phyloP scores from a whole-genome alignment of 1,140 invertebrate genomes.

The Pogonomyrmex barbatus region DNA sequence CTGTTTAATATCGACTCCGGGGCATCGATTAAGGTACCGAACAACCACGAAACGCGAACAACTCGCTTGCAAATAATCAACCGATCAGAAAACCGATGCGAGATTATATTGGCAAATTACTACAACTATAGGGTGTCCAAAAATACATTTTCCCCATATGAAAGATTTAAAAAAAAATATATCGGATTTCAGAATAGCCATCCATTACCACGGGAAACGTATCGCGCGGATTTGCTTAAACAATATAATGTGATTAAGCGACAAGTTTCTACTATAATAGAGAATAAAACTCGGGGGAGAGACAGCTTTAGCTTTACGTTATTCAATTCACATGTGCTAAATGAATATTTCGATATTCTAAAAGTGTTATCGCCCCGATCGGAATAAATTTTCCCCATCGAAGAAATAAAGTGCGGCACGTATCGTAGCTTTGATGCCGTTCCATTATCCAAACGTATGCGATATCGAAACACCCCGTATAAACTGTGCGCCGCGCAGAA shows the following conservation, averaged over 20 bases:
- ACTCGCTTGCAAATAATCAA: constrained; percentile 57
- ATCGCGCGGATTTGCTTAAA: not conserved
- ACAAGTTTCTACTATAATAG: not conserved
- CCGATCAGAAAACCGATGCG: constrained; percentile 10
- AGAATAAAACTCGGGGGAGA: not conserved
- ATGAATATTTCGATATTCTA: not conserved
- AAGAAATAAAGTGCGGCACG: not conserved
- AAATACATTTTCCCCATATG: not conserved
- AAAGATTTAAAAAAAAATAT: not conserved
- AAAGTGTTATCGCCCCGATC: not conserved
- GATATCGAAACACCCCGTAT: constrained; percentile 5
- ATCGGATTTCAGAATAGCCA: not conserved
- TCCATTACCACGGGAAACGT: constrained; percentile 4
- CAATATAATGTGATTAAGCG: not conserved
- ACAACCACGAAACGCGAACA: constrained; percentile 50
- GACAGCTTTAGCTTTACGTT: not conserved
- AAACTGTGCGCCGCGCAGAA: not conserved
- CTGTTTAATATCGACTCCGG: constrained; percentile 58
- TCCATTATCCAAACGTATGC: constrained; percentile 20
- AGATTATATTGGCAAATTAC: constrained; percentile 58
- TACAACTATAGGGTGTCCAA: constrained; percentile 28
- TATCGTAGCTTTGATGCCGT: not conserved
- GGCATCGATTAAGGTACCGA: constrained; percentile 55
- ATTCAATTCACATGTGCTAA: not conserved
- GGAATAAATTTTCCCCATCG: not conserved